Conservation (phyloP, 2,888 invertebrate genomes). For the Tipula confusa region DNA sequence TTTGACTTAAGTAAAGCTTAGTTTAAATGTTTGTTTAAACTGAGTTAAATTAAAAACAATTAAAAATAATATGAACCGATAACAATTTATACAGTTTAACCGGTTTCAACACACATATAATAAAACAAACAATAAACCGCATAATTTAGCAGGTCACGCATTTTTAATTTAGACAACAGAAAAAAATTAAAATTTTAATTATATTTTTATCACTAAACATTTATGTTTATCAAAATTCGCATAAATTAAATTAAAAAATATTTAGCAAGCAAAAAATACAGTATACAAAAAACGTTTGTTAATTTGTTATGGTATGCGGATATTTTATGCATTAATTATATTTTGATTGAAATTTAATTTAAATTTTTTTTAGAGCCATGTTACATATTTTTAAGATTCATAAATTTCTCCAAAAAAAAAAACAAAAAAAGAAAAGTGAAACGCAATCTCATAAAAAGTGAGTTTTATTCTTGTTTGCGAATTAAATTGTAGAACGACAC, state of each 20-base stretch:
- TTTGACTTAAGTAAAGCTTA: too few relatives aligned
- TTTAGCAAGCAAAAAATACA: background rate
- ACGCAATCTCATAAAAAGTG: slow-evolving; percentile 26
- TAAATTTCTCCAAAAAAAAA: background rate
- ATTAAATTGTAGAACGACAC: slow-evolving; percentile 29
- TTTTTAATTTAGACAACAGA: background rate
- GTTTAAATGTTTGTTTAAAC: too few relatives aligned
- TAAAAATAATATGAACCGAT: background rate
- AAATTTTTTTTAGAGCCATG: background rate
- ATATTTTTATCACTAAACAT: slow-evolving; percentile 3
- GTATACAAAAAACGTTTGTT: background rate
- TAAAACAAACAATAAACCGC: background rate
- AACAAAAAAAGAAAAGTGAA: background rate
- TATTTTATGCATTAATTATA: background rate
- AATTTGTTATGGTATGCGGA: background rate
- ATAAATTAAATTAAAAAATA: background rate
- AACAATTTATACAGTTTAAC: background rate
- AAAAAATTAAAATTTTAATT: background rate
- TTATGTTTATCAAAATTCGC: background rate
- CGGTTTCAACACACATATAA: too few relatives aligned
- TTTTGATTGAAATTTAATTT: background rate
- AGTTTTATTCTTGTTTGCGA: background rate
- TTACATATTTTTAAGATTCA: background rate
- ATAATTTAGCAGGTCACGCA: slow-evolving; percentile 12
- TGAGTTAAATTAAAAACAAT: too few relatives aligned